Evolutionary conservation across 2,888 invertebrate species (phyloP), one percentile per base, ranked within the genome.

Genomic region (Erebia palarica): DNA sequence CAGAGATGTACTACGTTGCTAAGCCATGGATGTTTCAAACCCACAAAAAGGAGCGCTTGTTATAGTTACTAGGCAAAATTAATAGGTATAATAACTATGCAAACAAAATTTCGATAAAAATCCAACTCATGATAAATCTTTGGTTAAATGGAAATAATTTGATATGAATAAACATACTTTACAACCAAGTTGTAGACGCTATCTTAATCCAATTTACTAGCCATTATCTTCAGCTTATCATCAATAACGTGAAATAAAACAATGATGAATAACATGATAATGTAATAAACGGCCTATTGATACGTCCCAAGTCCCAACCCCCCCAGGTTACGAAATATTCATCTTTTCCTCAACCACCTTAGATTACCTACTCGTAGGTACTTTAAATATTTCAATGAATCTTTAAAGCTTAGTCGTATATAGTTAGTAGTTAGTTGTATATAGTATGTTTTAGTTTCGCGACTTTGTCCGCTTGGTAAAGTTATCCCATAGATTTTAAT

Each of bases 201-300:
- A 65, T 65, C 65, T n/a, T 65, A 65, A 65, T 65, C 65, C 65
- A 16, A 53, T 65, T 18, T 36, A 65, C 42, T 16, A n/a, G n/a
- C 42, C 11, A 51, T 16, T 51, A 51, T 51, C 51, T 14, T 51
- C n/a, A 51, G 53, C 55, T 65, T 65, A 65, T 65, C 65, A 42
- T 11, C 55, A 65, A 65, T 53, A 65, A 65, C 65, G 55, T 36
- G 60, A 44, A 60, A 60, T 60, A 42, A 42, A 60, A 60, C 44
- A 60, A 7, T 59, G 58, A 59, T 59, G 36, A 44, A 59, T 59
- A 59, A 4, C 7, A 1, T 7, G 27, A 36, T 36, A 36, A 4
- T n/a, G 60, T 42, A 14, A 16, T 42, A 42, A 60, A 60, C 11
- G 3, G 60, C 14, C 60, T 60, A 60, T 14, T 60, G 42, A 42